These are phyloP conservation scores for Leucania comma DNA, from an alignment of 2,888 invertebrate species.

Conservation along the genomic window DNA sequence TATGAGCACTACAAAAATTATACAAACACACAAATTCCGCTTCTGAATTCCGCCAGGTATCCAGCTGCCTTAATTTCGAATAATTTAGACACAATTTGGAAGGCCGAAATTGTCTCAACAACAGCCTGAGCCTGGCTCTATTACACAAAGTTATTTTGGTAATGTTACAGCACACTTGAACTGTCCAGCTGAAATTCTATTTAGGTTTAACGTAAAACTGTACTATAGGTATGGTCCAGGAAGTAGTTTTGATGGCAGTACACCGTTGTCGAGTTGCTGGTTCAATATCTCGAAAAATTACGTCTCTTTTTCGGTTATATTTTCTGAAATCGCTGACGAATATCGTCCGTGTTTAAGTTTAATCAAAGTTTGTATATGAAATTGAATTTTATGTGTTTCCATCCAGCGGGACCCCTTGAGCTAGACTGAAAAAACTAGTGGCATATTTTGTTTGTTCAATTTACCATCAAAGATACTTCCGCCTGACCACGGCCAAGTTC, in stretches of 20 bases:
- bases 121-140: slow-evolving; percentile 31
- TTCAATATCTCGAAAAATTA: slow-evolving; percentile 6
- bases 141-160: slow-evolving; percentile 52
- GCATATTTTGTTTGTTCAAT: no score
- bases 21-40: slow-evolving; percentile 20
- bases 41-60: slow-evolving; percentile 15
- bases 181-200: slow-evolving; percentile 40
- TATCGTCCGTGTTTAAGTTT: neutral
- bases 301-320: neutral
- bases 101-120: slow-evolving; percentile 39
- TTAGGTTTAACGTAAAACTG: slow-evolving; percentile 26
- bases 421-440: no score
- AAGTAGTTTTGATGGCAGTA: neutral
- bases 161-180: slow-evolving; percentile 43
- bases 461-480: no score
- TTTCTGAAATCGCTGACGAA: neutral
- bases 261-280: neutral
- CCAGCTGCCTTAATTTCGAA: slow-evolving; percentile 41
- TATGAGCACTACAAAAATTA: slow-evolving; percentile 20
- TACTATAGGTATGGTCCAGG: neutral
- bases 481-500: no score
- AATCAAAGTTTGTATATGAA: neutral
- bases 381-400: neutral
- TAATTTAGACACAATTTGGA: slow-evolving; percentile 46
- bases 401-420: no score